phyloP scores from a whole-genome alignment of 2,797 vertebrate genomes.

The Huso huso region DNA sequence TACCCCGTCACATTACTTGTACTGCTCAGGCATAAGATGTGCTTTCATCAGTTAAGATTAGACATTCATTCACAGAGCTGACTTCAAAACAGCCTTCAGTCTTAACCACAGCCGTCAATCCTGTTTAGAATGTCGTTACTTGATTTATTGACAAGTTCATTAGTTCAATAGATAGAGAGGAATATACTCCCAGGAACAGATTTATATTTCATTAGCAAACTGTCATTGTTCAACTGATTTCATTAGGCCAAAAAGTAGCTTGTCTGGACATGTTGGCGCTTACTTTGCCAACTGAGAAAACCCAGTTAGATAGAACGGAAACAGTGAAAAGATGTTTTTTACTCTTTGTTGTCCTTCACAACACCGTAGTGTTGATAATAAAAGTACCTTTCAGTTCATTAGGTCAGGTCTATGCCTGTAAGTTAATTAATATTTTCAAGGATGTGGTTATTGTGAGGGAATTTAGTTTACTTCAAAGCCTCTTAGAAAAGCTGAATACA shows the following conservation, averaged over 20 bases:
- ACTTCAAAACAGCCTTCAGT: conserved; percentile 27
- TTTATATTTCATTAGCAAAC: conserved; percentile 5
- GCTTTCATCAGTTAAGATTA: conserved; percentile 49
- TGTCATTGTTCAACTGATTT: conserved; percentile 3
- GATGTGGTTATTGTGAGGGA: conserved; percentile 34
- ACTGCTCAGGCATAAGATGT: conserved; percentile 32
- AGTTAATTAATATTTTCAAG: conserved; percentile 42
- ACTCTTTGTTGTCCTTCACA: conserved; percentile 13
- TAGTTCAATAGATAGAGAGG: not conserved
- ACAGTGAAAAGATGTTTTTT: conserved; percentile 13
- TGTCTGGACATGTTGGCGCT: conserved; percentile 15
- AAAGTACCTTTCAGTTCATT: conserved; percentile 30
- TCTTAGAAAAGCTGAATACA: conserved; percentile 38
- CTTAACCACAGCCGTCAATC: not conserved
- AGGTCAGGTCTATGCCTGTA: conserved; percentile 23
- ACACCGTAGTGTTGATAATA: not conserved
- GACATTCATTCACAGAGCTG: conserved; percentile 48
- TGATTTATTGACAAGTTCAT: conserved; percentile 4
- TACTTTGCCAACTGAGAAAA: conserved; percentile 1
- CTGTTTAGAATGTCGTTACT: not conserved
- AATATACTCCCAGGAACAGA: not conserved
- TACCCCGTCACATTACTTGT: conserved; percentile 39
- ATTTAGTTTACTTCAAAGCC: conserved; percentile 42
- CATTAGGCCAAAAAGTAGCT: conserved; percentile 3
- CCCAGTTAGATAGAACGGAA: conserved; percentile 15